Conservation (phyloP, 2,888 invertebrate genomes). For the Schrankia costaestrigalis region DNA sequence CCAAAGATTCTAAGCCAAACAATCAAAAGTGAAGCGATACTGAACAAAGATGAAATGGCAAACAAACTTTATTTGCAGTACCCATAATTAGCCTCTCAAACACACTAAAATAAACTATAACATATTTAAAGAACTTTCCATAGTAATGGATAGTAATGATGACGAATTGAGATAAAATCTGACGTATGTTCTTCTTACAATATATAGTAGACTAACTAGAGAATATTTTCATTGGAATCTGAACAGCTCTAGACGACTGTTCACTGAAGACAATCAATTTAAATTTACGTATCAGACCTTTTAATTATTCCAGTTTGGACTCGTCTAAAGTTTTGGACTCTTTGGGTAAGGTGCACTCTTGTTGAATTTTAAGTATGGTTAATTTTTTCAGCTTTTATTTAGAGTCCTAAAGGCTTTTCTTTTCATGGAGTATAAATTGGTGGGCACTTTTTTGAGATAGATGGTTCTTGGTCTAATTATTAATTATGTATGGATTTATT, state of each 20-base stretch:
- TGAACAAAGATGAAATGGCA: no score
- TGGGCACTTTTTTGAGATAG: no score
- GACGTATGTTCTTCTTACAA: conserved; percentile 17
- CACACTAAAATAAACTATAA: conserved; percentile 3
- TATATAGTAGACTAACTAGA: conserved; percentile 22
- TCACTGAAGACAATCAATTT: no score
- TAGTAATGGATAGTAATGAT: conserved; percentile 20
- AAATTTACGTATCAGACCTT: conserved; percentile 1
- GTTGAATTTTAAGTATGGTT: no score
- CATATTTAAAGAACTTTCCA: conserved; percentile 4
- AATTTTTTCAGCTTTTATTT: no score
- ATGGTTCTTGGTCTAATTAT: no score
- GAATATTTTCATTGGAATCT: conserved; percentile 10
- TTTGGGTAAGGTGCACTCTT: conserved; percentile 33
- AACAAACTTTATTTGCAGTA: conserved; percentile 15
- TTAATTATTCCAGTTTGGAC: conserved; percentile 1
- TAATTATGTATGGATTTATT: no score
- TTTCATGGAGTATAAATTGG: no score
- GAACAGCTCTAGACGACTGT: conserved; percentile 1
- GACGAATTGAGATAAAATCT: conserved; percentile 27
- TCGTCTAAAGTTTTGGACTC: conserved; percentile 12
- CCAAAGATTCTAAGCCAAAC: no score
- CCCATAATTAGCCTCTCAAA: conserved; percentile 9
- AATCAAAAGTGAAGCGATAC: no score
- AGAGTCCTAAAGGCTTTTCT: no score